Evolutionary conservation across 2,888 invertebrate species (phyloP), one percentile per base, ranked within the genome.

Genomic region (Epiblema foenella): DNA sequence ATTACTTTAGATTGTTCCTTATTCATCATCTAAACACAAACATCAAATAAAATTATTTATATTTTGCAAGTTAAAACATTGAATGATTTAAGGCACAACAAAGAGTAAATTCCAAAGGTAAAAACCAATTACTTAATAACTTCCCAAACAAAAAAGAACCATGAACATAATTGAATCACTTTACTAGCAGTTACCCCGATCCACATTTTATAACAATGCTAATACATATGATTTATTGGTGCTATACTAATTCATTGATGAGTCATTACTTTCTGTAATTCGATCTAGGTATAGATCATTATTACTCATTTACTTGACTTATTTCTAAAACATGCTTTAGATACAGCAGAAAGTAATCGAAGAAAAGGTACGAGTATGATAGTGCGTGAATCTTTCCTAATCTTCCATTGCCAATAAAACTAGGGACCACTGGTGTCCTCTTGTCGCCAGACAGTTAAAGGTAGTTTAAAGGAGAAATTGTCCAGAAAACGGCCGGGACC

Each of bases 401-500:
- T 71, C 71, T 67, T 46, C 66, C 49, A 56, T 54, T 15, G 29
- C 59, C 54, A 70, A 71, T 71, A 71, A 71, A 71, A 71, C 60
- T 56, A 52, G 66, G 70, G 60, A 33, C 65, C 37, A 49, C 66
- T 59, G 60, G 29, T 70, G 66, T 20, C 69, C 68, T 67, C 68
- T 63, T 66, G 66, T 71, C 66, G 54, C 56, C 66, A 39, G 60
- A 60, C 70, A 54, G 64, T 70, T 70, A 70, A 71, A 71, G 70
- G 70, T 65, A 71, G 70, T 71, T 71, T 71, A 66, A 66, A 71
- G 46, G 70, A 46, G 49, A 71, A 66, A 71, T 56, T 56, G 70
- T 66, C 66, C 66, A 62, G 66, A 71, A 56, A 66, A 60, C 60
- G 49, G 60, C 9, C 20, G 39, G 51, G 62, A 67, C 49, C 67